These are phyloP conservation scores for Astreopora myriophthalma DNA, from an alignment of 64 coral and sea anemone species.

Conservation along the genomic window DNA sequence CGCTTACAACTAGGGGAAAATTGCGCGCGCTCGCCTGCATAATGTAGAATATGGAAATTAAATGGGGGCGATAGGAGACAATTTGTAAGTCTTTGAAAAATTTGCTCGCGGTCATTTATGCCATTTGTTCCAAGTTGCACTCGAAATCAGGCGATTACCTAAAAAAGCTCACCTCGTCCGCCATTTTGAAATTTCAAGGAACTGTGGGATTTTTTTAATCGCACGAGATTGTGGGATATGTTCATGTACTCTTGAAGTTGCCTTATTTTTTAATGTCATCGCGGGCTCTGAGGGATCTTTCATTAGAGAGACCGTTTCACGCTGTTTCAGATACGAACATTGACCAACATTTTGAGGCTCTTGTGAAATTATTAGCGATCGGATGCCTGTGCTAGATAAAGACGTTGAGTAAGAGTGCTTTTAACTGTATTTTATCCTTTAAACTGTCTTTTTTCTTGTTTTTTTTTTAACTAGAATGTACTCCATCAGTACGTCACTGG, in stretches of 20 bases:
- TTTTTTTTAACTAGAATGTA: too few relatives aligned
- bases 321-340: neutral
- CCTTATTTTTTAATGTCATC: neutral
- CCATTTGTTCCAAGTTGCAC: too few relatives aligned
- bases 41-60: too few relatives aligned
- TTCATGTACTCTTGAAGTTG: neutral
- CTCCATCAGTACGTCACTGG: too few relatives aligned
- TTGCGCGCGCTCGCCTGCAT: too few relatives aligned
- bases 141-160: too few relatives aligned
- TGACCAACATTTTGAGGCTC: neutral
- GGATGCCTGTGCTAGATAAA: constrained; percentile 54
- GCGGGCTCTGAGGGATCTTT: neutral
- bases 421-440: neutral
- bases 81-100: too few relatives aligned
- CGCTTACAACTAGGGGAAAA: too few relatives aligned
- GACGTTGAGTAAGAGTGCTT: constrained; percentile 70
- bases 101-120: too few relatives aligned
- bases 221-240: constrained; percentile 58
- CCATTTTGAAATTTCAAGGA: constrained; percentile 72
- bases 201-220: too few relatives aligned
- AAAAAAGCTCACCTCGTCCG: constrained; percentile 59
- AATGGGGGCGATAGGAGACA: too few relatives aligned
- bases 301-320: neutral
- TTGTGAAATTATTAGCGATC: neutral
- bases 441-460: neutral